Conservation (phyloP, 2,888 invertebrate species). For the Tigriopus californicus region DNA sequence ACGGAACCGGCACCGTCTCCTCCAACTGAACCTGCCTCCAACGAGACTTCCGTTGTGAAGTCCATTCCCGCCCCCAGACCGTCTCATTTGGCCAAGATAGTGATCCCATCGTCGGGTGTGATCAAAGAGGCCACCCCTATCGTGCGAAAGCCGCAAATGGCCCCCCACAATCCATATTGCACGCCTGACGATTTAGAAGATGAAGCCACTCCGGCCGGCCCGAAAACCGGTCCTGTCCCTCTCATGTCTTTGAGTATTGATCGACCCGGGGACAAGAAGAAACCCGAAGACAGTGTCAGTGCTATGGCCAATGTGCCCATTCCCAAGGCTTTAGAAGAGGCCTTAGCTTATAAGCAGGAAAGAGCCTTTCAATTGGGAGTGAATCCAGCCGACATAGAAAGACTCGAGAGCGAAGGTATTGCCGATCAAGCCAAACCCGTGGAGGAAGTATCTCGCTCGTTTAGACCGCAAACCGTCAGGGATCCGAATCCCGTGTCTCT, state of each 20-base stretch:
- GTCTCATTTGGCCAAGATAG: too few relatives aligned
- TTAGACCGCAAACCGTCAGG: background rate
- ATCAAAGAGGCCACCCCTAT: too few relatives aligned
- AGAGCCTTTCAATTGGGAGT: slow-evolving; percentile 59
- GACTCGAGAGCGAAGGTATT: slow-evolving; percentile 18
- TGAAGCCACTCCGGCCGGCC: background rate
- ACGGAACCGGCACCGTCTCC: too few relatives aligned
- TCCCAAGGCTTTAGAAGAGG: slow-evolving; percentile 73
- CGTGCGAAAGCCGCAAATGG: too few relatives aligned
- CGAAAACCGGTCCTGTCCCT: background rate
- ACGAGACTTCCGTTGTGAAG: too few relatives aligned
- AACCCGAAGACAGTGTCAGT: background rate
- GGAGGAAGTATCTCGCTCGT: background rate
- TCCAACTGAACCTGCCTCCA: too few relatives aligned
- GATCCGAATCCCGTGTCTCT: background rate
- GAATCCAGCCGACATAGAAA: slow-evolving; percentile 19
- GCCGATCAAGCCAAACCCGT: slow-evolving; percentile 15
- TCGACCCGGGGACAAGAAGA: background rate
- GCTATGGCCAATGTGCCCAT: slow-evolving; percentile 32
- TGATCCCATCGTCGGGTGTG: too few relatives aligned
- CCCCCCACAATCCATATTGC: background rate
- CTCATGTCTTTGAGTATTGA: background rate
- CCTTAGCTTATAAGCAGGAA: slow-evolving; percentile 66
- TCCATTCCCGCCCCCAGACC: too few relatives aligned
- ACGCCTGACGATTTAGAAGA: background rate